A percentile compares a stretch with the other conserved stretches of the same genome.
phyloP scores from a whole-genome alignment of 2,113 vertebrate species.

The Lepidothrix coronata region DNA sequence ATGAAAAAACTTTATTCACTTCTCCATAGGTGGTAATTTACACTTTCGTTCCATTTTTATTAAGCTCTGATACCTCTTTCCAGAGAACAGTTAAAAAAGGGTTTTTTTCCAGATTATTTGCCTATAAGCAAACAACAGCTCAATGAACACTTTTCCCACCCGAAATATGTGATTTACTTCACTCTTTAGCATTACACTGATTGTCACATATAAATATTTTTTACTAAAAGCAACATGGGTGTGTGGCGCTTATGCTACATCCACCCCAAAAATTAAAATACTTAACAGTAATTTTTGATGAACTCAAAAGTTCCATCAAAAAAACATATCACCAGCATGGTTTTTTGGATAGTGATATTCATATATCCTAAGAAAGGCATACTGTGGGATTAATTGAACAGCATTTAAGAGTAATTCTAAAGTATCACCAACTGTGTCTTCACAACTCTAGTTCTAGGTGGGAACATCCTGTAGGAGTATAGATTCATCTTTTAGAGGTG shows the following conservation, averaged over 20 bases:
- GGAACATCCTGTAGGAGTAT: slow-evolving; percentile 33
- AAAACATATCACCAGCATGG: neutral
- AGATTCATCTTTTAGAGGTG: neutral
- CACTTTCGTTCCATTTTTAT: neutral
- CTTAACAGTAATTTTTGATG: slow-evolving; percentile 17
- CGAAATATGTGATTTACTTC: neutral
- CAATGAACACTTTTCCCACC: neutral
- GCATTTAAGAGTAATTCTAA: slow-evolving; percentile 2
- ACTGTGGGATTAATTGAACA: slow-evolving; percentile 37
- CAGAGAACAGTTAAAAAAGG: neutral
- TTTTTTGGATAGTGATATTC: slow-evolving; percentile 22
- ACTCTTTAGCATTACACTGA: neutral
- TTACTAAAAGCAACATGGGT: neutral
- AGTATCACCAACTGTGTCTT: slow-evolving; percentile 45
- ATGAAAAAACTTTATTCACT: neutral
- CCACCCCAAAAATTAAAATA: neutral
- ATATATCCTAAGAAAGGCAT: slow-evolving; percentile 30
- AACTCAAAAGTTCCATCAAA: neutral
- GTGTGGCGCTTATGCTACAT: neutral
- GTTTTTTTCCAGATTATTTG: neutral
- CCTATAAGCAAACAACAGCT: neutral
- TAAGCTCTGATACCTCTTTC: neutral
- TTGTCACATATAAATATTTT: neutral
- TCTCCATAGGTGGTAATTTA: neutral
- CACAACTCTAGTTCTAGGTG: slow-evolving; percentile 31